Conservation (phyloP, 30 jellyfish, hydroid and myxozoan species). For the Chrysaora quinquecirrha region DNA sequence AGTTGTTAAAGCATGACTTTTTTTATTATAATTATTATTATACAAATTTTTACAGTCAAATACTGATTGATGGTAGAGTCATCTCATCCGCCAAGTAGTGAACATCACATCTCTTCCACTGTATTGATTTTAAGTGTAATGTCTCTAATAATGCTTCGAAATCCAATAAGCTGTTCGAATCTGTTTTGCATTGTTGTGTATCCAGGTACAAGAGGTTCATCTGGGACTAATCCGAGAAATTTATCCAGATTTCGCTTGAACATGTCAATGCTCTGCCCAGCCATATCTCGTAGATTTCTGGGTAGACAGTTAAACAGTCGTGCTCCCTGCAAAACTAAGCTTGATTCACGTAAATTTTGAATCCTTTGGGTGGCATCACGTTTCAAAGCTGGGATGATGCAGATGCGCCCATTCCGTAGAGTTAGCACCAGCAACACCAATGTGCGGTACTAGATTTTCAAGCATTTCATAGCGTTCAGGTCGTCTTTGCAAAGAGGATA, state of each 20-base stretch:
- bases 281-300: too few species aligned
- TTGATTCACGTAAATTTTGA: too few species aligned
- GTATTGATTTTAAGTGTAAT: background rate
- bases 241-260: too few species aligned
- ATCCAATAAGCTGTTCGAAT: constrained; percentile 4
- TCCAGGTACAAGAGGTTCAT: constrained; percentile 21
- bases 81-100: background rate
- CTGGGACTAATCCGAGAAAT: too few species aligned
- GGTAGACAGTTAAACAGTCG: too few species aligned
- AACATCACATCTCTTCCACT: constrained; percentile 20
- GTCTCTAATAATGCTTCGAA: constrained; percentile 9
- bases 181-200: constrained; percentile 9
- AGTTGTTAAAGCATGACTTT: background rate
- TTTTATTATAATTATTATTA: background rate
- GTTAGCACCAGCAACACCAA: background rate
- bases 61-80: constrained; percentile 10
- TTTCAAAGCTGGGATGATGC: too few species aligned
- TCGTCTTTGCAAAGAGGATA: too few species aligned
- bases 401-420: background rate
- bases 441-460: too few species aligned
- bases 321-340: too few species aligned
- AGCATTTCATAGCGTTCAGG: too few species aligned
- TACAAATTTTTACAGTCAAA: background rate
- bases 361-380: too few species aligned
- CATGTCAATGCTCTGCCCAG: too few species aligned